A percentile compares a stretch with the other conserved stretches of the same genome.
These are phyloP conservation scores for Eretmochelys imbricata DNA, from an alignment of 2,113 vertebrate species.

Conservation along the genomic window DNA sequence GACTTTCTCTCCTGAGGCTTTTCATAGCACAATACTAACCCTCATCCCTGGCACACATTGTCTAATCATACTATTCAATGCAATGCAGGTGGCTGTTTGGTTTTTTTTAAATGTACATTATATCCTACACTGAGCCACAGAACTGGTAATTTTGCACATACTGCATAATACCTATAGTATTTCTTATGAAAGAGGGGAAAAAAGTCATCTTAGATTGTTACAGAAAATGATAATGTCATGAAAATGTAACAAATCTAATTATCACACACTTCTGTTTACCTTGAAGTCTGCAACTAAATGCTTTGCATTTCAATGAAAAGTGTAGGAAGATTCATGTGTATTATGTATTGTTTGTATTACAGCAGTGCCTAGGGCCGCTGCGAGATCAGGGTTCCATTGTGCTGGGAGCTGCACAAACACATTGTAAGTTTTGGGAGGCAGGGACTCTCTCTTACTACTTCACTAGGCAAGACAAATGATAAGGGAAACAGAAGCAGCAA, in stretches of 20 bases:
- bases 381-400: background rate
- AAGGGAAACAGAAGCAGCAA: background rate
- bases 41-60: background rate
- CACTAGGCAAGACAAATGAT: background rate
- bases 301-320: background rate
- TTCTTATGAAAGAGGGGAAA: background rate
- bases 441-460: background rate
- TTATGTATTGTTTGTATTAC: background rate
- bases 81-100: background rate
- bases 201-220: background rate
- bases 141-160: background rate
- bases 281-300: background rate
- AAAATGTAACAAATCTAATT: background rate
- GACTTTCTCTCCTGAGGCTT: background rate
- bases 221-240: background rate
- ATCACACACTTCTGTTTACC: background rate
- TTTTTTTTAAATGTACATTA: background rate
- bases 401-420: background rate
- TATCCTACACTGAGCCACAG: background rate
- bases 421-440: background rate
- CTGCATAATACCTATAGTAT: background rate
- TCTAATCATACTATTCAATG: background rate
- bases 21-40: background rate
- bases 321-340: background rate
- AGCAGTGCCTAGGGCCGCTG: background rate